Conservation (phyloP, 2,113 vertebrate genomes). For the Casuarius casuarius region DNA sequence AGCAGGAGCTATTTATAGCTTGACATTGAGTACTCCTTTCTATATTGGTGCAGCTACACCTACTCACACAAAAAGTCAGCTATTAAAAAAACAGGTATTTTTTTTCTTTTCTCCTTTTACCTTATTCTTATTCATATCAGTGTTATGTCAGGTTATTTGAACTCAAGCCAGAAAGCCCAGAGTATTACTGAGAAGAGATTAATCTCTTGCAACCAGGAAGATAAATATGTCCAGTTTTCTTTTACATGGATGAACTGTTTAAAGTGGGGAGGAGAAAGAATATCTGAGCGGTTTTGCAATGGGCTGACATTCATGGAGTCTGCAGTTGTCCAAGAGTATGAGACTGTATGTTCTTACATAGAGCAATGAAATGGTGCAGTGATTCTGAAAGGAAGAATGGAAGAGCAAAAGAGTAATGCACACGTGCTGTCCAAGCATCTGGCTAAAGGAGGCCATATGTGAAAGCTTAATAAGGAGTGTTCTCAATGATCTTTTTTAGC, state of each 20-base stretch:
- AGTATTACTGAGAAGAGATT: constrained; percentile 48
- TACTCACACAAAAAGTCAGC: constrained; percentile 65
- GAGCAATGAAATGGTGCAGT: background rate
- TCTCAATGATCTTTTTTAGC: background rate
- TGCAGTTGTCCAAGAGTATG: background rate
- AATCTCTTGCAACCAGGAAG: constrained; percentile 30
- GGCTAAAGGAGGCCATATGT: background rate
- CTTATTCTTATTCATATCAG: constrained; percentile 37
- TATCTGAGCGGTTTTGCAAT: background rate
- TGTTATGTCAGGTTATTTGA: constrained; percentile 74
- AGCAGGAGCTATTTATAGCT: constrained; percentile 81
- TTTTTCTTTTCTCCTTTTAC: constrained; percentile 37
- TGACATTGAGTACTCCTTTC: constrained; percentile 78
- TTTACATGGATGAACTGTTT: background rate
- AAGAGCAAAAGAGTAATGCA: background rate
- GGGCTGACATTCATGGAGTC: background rate
- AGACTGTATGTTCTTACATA: background rate
- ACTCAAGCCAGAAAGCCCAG: background rate
- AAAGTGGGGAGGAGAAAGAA: background rate
- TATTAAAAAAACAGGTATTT: constrained; percentile 63
- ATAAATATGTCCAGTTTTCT: constrained; percentile 18
- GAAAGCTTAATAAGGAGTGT: background rate
- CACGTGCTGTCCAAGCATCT: background rate
- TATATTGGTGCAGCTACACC: constrained; percentile 71
- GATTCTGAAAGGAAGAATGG: background rate